Percentiles rank a stretch among this genome's conserved stretches.
phyloP scores from a whole-genome alignment of 2,113 vertebrate genomes.

The Heterotis niloticus region DNA sequence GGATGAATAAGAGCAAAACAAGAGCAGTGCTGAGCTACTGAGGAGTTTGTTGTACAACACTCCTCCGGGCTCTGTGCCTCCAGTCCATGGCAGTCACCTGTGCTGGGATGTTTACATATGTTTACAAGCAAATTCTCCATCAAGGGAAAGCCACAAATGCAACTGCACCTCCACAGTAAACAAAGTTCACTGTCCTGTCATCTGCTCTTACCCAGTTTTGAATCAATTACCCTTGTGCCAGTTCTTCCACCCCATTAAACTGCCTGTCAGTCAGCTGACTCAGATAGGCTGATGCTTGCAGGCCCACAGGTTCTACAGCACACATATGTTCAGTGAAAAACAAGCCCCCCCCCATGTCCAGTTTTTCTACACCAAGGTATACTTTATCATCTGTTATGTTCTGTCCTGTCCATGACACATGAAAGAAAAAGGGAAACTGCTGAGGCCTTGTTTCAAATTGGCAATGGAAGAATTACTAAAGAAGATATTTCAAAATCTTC shows the following conservation, averaged over 20 bases:
- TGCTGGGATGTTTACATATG: neutral
- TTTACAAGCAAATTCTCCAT: neutral
- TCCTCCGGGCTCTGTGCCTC: neutral
- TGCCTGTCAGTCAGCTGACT: neutral
- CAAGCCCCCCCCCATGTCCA: neutral
- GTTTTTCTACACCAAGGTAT: neutral
- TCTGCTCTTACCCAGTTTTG: too few relatives aligned
- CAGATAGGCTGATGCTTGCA: slow-evolving; percentile 6
- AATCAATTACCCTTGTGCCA: neutral
- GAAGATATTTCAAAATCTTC: neutral
- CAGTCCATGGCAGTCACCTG: neutral
- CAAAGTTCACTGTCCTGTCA: neutral
- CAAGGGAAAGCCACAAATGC: neutral
- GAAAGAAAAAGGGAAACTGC: neutral
- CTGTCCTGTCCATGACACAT: neutral
- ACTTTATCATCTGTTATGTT: too few relatives aligned
- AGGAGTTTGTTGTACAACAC: neutral
- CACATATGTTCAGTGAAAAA: neutral
- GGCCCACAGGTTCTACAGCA: neutral
- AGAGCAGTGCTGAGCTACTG: neutral
- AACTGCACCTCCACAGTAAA: neutral
- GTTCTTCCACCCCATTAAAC: slow-evolving; percentile 12
- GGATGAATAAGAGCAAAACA: neutral
- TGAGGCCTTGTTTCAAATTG: neutral
- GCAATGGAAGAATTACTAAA: neutral